These are phyloP conservation scores for Furnarius figulus DNA, from an alignment of 2,113 vertebrate species.

Conservation along the genomic window DNA sequence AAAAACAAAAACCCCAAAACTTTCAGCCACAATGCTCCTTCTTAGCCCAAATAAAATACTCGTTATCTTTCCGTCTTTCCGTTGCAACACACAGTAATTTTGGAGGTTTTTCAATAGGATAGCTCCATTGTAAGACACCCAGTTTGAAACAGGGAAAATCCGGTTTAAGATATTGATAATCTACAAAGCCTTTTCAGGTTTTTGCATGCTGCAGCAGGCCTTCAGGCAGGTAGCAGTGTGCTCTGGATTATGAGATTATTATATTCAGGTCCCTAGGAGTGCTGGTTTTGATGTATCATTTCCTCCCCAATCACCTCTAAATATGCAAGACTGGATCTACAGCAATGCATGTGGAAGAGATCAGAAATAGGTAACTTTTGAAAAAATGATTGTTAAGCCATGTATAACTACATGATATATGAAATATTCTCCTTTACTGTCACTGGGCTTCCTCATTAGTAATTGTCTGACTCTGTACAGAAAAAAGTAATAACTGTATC, in stretches of 20 bases:
- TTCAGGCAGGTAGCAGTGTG: neutral
- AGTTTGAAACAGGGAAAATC: neutral
- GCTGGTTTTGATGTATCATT: neutral
- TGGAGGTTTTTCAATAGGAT: neutral
- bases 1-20: no score
- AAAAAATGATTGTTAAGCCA: neutral
- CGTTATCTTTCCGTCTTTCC: neutral
- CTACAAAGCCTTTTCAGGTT: neutral
- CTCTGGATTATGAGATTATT: neutral
- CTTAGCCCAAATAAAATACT: neutral
- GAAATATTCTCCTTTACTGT: neutral
- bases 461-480: neutral
- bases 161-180: neutral
- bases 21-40: neutral
- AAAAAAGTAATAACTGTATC: slow-evolving; percentile 1
- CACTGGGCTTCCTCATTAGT: neutral
- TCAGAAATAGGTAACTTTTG: slow-evolving; percentile 2
- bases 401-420: neutral
- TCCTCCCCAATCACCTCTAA: neutral
- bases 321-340: neutral
- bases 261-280: neutral
- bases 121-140: neutral
- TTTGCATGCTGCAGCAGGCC: neutral
- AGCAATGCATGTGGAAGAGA: neutral
- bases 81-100: neutral